Evolutionary conservation across 2,113 vertebrate genomes (phyloP), one percentile per base, ranked within the genome.

Genomic region (Xiphorhynchus elegans): DNA sequence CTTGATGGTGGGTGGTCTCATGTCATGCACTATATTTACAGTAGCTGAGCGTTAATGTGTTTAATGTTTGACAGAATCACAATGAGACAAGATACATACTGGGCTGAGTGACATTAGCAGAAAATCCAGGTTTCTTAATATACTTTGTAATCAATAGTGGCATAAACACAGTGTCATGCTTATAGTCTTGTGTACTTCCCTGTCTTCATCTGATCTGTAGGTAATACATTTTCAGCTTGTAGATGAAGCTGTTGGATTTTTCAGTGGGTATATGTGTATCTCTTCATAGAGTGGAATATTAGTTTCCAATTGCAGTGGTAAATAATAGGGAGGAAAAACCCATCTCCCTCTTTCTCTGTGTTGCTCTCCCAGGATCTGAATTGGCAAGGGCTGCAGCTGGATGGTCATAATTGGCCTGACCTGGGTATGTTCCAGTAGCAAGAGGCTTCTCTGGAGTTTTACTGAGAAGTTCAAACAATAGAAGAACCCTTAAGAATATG

Each of bases 311-410:
- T 37, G 25, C 13, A 44, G 2, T 24, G 18, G 6, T n/a, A 73
- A 66, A 35, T 79, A 78, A 20, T 3, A 19, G 44, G 44, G n/a
- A 75, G 42, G 23, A 26, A 62, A 58, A 70, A 17, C 35, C 5
- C n/a, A 9, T 11, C 11, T 42, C 13, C 15, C 14, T 87, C 0
- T 0, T 37, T 52, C 8, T 3, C n/a, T 17, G 6, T 6, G 3
- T 6, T 11, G 4, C 20, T 49, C 10, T 14, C 1, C 1, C 56
- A 21, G 28, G 16, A 35, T 75, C 46, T 58, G 47, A 35, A 29
- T 7, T 44, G 24, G 35, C 40, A 35, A 39, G 40, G 2, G 20
- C 60, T 76, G 53, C 33, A 19, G 59, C 20, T 4, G 5, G 17
- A 13, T 11, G 52, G 29, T 33, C 8, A 23, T 7, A 17, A 15